Evolutionary conservation across 2,113 vertebrate species (phyloP), one percentile per base, ranked within the genome.

Genomic region (Epinephelus cyanopodus): DNA sequence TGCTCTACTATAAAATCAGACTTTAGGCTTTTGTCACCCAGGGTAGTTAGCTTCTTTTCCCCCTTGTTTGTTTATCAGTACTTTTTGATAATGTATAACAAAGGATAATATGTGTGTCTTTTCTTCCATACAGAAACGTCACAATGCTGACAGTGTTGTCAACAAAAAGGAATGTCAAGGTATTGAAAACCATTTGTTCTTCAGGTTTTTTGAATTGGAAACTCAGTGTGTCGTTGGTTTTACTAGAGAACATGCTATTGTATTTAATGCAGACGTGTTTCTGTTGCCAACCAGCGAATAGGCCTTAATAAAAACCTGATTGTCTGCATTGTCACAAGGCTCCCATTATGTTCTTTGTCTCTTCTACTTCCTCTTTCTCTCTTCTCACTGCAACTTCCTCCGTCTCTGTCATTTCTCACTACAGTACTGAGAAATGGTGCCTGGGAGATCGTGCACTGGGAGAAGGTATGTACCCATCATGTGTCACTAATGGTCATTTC

Each of bases 401-500:
- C 62, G 13, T 70, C 15, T 54, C 75, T 69, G 1, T 78, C 66
- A 82, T 86, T 71, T 52, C 76, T 87, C 52, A 18, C 3, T 21
- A 48, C 90, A 99, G 98, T 99, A 23, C 84, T 99, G 89, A 95
- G 98, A 91, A 99, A 99, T 79, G 98, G 98, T 87, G 97, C 98
- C 77, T 99, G 98, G 98, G 98, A 99, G 94, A 99, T 99, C 87
- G 97, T 99, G 86, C 97, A 99, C 93, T 99, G 98, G 98, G 97
- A 98, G 94, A 99, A 99, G 98, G 98, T 99, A 96, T 84, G 89
- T 77, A 65, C 29, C 33, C 47, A 74, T 27, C 48, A 1, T 53
- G 54, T 58, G 48, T 80, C 45, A 72, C 42, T 39, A 53, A 42
- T 50, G 23, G 53, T 14, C 60, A 33, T 33, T 70, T 53, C 54